Evolutionary conservation across 2,888 invertebrate genomes (phyloP).

Genomic region (Caenorhabditis doughertyi): DNA sequence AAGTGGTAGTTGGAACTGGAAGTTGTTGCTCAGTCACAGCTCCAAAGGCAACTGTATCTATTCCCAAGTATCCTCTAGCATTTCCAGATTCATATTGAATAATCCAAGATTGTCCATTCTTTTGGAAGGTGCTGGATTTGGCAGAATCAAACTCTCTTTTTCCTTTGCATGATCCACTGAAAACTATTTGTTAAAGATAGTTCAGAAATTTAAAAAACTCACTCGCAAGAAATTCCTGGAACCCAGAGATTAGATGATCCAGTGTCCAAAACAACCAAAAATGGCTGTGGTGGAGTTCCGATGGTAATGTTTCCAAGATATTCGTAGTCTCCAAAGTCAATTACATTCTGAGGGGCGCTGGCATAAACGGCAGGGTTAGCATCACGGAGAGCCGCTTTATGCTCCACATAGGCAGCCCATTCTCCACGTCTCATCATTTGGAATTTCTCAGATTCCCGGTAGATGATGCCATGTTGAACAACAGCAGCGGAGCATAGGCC

Average conservation of each 20-base stretch:
- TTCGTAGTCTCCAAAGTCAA: conserved; percentile 74
- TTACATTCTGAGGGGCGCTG: conserved; percentile 57
- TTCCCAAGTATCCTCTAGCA: conserved; percentile 84
- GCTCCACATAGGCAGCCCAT: conserved; percentile 59
- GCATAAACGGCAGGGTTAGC: conserved; percentile 60
- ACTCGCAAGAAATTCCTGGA: conserved; percentile 66
- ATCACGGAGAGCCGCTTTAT: conserved; percentile 57
- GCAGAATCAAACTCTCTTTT: conserved; percentile 93
- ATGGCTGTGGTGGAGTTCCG: conserved; percentile 84
- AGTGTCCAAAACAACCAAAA: conserved; percentile 85
- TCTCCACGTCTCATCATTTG: conserved; percentile 66
- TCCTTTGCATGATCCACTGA: conserved; percentile 54
- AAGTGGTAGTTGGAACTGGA: conserved; percentile 72
- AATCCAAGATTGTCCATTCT: conserved; percentile 83
- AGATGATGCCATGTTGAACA: conserved; percentile 58
- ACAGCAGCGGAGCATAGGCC: conserved; percentile 68
- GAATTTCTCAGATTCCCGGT: conserved; percentile 57
- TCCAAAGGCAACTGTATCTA: conserved; percentile 83
- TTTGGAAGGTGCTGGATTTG: conserved; percentile 88
- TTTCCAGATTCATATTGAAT: conserved; percentile 84
- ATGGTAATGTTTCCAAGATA: conserved; percentile 86
- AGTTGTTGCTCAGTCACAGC: conserved; percentile 61
- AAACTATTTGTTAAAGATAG: not conserved
- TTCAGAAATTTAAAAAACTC: not conserved
- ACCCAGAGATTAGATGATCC: conserved; percentile 70